Evolutionary conservation across 2,888 invertebrate species (phyloP), one percentile per base, ranked within the genome.

Genomic region (Pyralis farinalis): DNA sequence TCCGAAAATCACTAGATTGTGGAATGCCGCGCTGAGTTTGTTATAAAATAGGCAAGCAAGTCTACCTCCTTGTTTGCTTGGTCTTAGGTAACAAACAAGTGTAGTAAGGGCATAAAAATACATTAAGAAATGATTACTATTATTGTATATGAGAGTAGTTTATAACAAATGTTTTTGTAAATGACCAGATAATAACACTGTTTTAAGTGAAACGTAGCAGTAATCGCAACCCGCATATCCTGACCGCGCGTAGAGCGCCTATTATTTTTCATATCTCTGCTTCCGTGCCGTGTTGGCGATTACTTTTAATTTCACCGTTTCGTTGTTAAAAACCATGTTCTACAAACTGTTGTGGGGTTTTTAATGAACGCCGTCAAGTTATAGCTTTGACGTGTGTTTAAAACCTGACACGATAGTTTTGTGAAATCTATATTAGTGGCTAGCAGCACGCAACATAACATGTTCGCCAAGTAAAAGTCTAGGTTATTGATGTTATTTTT

Each of bases 271-370:
- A 82, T 82, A 79, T 79, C 74, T 74, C 66, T 60, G 69, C 62
- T 72, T 73, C 70, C 76, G 71, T 68, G 63, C 63, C 65, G 58
- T 62, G 58, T 57, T 60, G 55, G 60, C 70, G 71, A 82, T 86
- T 78, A 82, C 65, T 83, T 84, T 84, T 83, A 83, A 81, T 82
- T 74, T 67, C 67, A 63, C 71, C 68, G 67, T 74, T 70, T 67
- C 59, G 60, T 59, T 63, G 62, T 65, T 71, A 63, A 70, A 71
- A 75, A 68, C 60, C 73, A 65, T 72, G 75, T 74, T 66, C 61
- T 66, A 71, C 69, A 71, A 78, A 77, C 64, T 68, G 68, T 65
- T 72, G 69, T 71, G 64, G 55, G 60, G 63, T 66, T 73, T 71
- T 76, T 73, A 79, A 79, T 73, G 67, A 74, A 70, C 57, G 55